Conservation (phyloP, 2,797 vertebrate species). For the Lacerta bilineata region DNA sequence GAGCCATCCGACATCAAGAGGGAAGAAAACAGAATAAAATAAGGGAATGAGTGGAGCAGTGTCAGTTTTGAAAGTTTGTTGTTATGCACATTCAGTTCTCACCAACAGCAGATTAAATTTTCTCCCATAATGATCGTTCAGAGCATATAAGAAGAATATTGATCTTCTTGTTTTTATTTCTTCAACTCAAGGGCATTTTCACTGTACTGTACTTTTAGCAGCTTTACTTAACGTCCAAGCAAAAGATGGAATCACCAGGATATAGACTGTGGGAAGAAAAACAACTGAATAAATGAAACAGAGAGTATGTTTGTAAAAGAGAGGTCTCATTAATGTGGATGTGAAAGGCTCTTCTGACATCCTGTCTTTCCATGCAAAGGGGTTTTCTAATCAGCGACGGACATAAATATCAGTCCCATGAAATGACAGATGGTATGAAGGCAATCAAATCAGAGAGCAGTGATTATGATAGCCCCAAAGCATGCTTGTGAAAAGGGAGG, state of each 20-base stretch:
- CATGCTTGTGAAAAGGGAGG: background rate
- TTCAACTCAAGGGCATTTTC: background rate
- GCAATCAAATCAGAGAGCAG: background rate
- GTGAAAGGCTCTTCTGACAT: background rate
- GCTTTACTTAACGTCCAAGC: background rate
- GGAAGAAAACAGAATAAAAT: too few relatives aligned
- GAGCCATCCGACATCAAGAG: background rate
- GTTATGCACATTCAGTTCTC: background rate
- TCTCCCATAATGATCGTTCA: background rate
- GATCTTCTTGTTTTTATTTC: background rate
- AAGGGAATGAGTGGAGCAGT: too few relatives aligned
- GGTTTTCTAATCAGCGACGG: background rate
- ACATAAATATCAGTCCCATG: slow-evolving; percentile 1
- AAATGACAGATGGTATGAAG: slow-evolving; percentile 5
- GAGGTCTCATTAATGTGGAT: background rate
- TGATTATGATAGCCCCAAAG: background rate
- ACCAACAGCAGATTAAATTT: background rate
- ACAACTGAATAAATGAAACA: too few relatives aligned
- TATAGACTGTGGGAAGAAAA: background rate
- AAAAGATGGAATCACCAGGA: background rate
- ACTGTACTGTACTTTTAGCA: background rate
- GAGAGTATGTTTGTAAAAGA: background rate
- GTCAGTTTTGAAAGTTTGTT: background rate
- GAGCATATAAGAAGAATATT: background rate
- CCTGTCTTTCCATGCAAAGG: background rate